A percentile compares a stretch with the other conserved stretches of the same genome.
Conservation (phyloP, 2,888 invertebrate genomes). For the Macropis europaea region DNA sequence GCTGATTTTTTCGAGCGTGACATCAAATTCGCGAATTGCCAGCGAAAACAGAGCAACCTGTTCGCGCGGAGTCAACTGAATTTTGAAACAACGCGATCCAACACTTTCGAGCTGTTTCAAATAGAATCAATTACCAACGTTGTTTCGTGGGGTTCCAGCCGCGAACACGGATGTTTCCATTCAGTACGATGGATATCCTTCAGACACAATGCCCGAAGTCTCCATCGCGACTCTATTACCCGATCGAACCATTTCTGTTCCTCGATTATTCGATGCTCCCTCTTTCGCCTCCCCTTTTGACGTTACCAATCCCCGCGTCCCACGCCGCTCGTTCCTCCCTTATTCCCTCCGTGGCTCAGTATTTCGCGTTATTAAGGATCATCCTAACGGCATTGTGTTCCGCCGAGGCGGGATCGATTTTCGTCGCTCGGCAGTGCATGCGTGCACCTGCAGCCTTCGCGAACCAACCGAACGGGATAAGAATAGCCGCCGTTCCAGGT, state of each 20-base stretch:
- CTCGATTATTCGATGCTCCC: constrained; percentile 48
- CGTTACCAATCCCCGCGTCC: constrained; percentile 22
- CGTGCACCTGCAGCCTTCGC: constrained; percentile 26
- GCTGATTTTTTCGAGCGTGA: neutral
- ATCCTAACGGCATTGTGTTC: constrained; percentile 43
- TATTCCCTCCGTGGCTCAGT: constrained; percentile 10
- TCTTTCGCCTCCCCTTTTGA: constrained; percentile 32
- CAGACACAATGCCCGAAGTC: constrained; percentile 65
- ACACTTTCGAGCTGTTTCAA: too few species aligned
- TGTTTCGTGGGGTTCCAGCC: constrained; percentile 29
- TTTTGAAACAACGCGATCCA: too few species aligned
- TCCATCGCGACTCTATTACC: constrained; percentile 65
- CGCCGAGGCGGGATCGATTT: constrained; percentile 48
- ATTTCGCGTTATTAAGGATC: constrained; percentile 59
- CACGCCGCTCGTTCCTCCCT: neutral
- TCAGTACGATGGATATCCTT: constrained; percentile 31
- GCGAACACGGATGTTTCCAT: constrained; percentile 12
- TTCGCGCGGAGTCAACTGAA: constrained; percentile 13
- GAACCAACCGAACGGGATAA: neutral
- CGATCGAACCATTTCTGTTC: constrained; percentile 50
- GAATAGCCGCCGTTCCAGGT: constrained; percentile 19
- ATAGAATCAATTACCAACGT: too few species aligned
- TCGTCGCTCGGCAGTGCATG: constrained; percentile 33
- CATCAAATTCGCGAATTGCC: neutral
- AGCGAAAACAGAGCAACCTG: neutral